Evolutionary conservation across 2,113 vertebrate genomes (phyloP).

Genomic region (Dipodomys spectabilis): DNA sequence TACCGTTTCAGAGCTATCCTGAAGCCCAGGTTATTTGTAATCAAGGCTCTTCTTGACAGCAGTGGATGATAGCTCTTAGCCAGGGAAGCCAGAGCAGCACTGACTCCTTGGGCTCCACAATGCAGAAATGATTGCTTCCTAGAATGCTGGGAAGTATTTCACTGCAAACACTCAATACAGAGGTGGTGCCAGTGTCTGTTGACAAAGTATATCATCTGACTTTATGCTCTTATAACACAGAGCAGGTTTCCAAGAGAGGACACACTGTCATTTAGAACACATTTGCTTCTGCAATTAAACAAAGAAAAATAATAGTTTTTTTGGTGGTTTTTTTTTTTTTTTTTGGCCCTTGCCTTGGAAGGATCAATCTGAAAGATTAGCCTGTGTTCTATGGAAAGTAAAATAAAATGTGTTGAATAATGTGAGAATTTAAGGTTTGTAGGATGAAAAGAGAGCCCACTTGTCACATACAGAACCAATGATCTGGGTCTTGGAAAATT

Average conservation of each 20-base stretch:
- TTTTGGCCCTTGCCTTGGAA: background rate
- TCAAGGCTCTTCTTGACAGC: slow-evolving; percentile 60
- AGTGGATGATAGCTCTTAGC: slow-evolving; percentile 6
- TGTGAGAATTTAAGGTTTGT: slow-evolving; percentile 18
- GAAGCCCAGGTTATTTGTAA: slow-evolving; percentile 59
- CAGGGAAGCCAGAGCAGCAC: background rate
- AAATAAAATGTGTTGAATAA: slow-evolving; percentile 10
- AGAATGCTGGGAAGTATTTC: background rate
- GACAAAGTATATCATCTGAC: slow-evolving; percentile 52
- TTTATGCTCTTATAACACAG: background rate
- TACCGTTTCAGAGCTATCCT: background rate
- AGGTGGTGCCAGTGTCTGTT: slow-evolving; percentile 7
- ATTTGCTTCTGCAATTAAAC: background rate
- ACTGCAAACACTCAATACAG: slow-evolving; percentile 31
- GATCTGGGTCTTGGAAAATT: background rate
- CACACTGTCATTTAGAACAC: slow-evolving; percentile 17
- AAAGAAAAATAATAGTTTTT: background rate
- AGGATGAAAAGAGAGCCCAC: background rate
- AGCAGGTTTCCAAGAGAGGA: slow-evolving; percentile 23
- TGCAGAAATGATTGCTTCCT: slow-evolving; percentile 42
- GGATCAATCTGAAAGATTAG: background rate
- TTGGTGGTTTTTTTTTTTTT: background rate
- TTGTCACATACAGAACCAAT: background rate
- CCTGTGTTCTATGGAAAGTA: background rate
- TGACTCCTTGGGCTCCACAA: background rate